Percentiles rank a stretch among this genome's conserved stretches.
Conservation (phyloP, 2,113 vertebrate genomes). For the Chaetorhynchus papuensis region DNA sequence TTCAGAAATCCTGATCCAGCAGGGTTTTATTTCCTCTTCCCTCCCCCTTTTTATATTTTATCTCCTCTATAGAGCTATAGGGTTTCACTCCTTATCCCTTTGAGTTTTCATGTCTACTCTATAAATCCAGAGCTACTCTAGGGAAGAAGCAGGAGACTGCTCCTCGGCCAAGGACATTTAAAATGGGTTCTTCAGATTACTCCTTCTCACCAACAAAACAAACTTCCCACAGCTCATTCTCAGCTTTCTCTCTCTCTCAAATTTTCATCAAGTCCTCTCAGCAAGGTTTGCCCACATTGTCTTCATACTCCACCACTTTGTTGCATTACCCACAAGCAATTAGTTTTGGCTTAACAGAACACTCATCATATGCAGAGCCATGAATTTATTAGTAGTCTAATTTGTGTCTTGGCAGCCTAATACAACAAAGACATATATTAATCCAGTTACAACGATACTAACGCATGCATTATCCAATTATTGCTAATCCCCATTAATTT, state of each 20-base stretch:
- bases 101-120: not conserved
- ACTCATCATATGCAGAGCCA: not conserved
- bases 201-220: not conserved
- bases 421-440: constrained; percentile 7
- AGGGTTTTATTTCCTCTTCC: not conserved
- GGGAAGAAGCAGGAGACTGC: not conserved
- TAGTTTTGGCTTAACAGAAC: not conserved
- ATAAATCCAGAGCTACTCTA: not conserved
- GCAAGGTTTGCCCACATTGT: not conserved
- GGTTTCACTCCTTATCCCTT: not conserved
- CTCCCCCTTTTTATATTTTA: not conserved
- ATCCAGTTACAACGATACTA: not conserved
- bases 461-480: not conserved
- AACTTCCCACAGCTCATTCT: not conserved
- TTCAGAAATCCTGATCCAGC: not conserved
- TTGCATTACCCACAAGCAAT: not conserved
- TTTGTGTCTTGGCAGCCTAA: constrained; percentile 2
- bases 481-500: not conserved
- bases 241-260: not conserved
- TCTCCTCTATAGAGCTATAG: not conserved
- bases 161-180: not conserved
- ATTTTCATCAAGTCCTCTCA: not conserved
- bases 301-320: not conserved
- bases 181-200: not conserved
- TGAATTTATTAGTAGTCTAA: constrained; percentile 12